Percentiles rank a stretch among this genome's conserved stretches.
Conservation (phyloP, 1,140 invertebrate genomes). For the Calephelis nemesis region DNA sequence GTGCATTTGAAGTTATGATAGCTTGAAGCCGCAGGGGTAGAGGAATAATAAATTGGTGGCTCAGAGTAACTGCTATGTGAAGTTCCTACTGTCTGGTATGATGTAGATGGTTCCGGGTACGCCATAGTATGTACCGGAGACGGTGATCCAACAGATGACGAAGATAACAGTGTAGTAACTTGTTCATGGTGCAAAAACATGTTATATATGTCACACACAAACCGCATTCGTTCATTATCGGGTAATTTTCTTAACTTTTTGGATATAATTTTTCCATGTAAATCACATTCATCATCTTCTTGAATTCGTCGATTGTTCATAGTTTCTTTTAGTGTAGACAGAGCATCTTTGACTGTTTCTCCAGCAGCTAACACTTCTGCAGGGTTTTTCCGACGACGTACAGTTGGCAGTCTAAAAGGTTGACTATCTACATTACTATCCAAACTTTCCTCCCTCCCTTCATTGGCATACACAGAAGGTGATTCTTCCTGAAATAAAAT, state of each 20-base stretch:
- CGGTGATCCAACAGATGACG: slow-evolving; percentile 3
- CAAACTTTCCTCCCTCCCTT: no score
- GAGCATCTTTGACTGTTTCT: no score
- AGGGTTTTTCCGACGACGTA: no score
- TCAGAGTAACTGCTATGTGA: slow-evolving; percentile 6
- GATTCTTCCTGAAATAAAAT: no score
- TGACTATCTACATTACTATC: no score
- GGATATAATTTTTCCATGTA: not conserved
- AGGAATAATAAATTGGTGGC: slow-evolving; percentile 8
- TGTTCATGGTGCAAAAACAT: not conserved
- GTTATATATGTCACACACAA: not conserved
- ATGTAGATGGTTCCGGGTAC: slow-evolving; percentile 1
- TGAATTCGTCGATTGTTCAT: no score
- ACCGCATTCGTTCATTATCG: not conserved
- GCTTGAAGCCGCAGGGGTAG: not conserved
- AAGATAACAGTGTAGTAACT: slow-evolving; percentile 7
- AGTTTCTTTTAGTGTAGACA: no score
- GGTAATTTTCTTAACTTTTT: not conserved
- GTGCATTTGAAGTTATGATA: slow-evolving; percentile 4
- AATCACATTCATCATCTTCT: not conserved
- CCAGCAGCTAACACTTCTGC: no score
- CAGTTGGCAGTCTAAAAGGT: no score
- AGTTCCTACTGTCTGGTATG: slow-evolving; percentile 3
- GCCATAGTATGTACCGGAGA: not conserved
- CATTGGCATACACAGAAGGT: no score